Base-by-base conservation (phyloP, 2,797 vertebrate genomes). In the Neopelma chrysocephalum region DNA sequence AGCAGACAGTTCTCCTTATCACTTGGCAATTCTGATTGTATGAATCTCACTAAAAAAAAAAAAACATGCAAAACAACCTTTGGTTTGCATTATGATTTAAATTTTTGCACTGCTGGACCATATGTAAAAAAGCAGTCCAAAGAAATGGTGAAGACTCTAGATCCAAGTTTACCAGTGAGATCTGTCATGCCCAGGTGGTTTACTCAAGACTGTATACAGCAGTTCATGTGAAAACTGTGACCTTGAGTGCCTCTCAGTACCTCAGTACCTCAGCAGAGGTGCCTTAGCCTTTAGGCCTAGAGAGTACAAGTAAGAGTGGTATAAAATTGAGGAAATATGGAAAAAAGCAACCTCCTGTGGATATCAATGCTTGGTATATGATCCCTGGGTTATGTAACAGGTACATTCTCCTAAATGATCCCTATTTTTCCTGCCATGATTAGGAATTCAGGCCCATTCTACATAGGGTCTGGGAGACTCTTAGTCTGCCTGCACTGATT, bases 231-330 rank as follows among this genome's bases (percentile, higher is more conserved):
- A 62, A 61, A 90, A 62, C 29, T 40, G 13, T 76, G 25, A 16
- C 23, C 20, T 40, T 47, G 16, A 42, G 16, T 58, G 61, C 58
- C 86, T 29, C 38, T 76, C 48, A 42, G 42, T 36, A 60, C 7
- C 36, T 78, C 47, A 40, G 40, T 34, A 61, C 9, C 62, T 81
- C 22, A 42, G 31, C 23, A 84, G 47, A 50, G 3, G 13, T 57
- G 38, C 36, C 16, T 83, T 38, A 53, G 12, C 29, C 12, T n/a
- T 43, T 82, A 84, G 54, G 15, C 14, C n/a, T 58, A 47, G 25
- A 40, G 1, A 54, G 3, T 13, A 15, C 5, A 34, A 34, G 34
- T 1, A 0, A 32, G 2, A 69, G 34, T 38, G 9, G 10, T 48
- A 31, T 19, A 58, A 84, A 90, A 82, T 10, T 18, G 13, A 76